Conservation (phyloP, 1,140 invertebrate genomes). For the Drosophila pruinosa region DNA sequence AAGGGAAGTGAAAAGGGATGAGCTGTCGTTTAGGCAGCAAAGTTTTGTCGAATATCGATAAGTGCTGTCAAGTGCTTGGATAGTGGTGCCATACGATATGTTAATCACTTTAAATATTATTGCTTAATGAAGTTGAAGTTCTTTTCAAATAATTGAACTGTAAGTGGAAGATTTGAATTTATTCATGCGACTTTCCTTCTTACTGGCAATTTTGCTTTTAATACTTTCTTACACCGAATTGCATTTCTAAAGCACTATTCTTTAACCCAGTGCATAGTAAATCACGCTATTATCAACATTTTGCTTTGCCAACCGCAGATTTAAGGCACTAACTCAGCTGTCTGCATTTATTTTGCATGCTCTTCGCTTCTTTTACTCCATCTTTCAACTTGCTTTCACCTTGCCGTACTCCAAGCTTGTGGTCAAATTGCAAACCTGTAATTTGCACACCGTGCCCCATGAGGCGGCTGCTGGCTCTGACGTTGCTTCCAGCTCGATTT, state of each 20-base stretch:
- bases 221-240: slow-evolving; percentile 9
- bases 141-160: neutral
- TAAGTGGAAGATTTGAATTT: slow-evolving; percentile 8
- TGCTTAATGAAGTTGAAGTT: neutral
- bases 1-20: neutral
- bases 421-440: slow-evolving; percentile 71
- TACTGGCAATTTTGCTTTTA: slow-evolving; percentile 2
- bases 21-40: no score
- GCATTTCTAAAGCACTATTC: slow-evolving; percentile 38
- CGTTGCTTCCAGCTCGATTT: slow-evolving; percentile 46
- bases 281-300: slow-evolving; percentile 72
- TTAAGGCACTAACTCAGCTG: slow-evolving; percentile 63
- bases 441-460: slow-evolving; percentile 62
- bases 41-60: no score
- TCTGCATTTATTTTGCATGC: slow-evolving; percentile 50
- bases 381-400: slow-evolving; percentile 6
- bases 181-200: slow-evolving; percentile 13
- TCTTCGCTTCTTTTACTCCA: slow-evolving; percentile 24
- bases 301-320: slow-evolving; percentile 63
- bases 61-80: neutral
- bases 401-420: slow-evolving; percentile 15
- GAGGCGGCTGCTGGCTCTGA: slow-evolving; percentile 32
- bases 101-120: no score
- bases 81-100: no score
- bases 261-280: slow-evolving; percentile 54